A percentile compares a stretch with the other conserved stretches of the same genome.
phyloP scores from a whole-genome alignment of 2,888 invertebrate species.

The Chirona hameri region DNA sequence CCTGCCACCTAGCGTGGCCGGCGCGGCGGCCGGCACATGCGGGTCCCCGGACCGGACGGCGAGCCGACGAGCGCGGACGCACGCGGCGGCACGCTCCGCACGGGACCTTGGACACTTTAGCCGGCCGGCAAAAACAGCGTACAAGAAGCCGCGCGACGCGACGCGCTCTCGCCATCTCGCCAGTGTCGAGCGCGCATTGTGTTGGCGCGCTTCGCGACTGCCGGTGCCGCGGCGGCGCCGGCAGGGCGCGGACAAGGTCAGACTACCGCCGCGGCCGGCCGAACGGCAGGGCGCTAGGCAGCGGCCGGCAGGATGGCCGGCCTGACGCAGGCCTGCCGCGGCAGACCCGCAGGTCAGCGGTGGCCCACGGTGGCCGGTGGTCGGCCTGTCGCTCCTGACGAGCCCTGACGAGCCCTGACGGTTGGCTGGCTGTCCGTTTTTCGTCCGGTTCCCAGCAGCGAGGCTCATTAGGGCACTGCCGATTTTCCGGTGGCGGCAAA shows the following conservation, averaged over 20 bases:
- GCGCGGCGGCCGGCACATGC: not conserved
- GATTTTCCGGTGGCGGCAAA: constrained; percentile 22
- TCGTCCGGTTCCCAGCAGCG: constrained; percentile 2
- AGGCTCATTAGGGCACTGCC: not conserved
- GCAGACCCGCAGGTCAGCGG: not conserved
- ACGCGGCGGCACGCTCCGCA: constrained; percentile 6
- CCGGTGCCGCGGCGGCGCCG: not conserved
- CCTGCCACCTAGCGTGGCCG: no score
- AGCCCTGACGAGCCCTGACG: not conserved
- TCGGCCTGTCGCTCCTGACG: no score
- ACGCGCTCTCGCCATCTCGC: not conserved
- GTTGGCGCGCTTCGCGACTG: not conserved
- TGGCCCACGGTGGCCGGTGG: not conserved
- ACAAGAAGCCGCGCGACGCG: constrained; percentile 3
- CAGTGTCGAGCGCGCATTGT: not conserved
- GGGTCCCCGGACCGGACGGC: not conserved
- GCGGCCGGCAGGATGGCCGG: not conserved
- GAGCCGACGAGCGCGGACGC: no score
- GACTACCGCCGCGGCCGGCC: not conserved
- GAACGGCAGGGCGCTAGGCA: not conserved
- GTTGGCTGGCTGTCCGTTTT: not conserved
- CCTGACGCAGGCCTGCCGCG: not conserved
- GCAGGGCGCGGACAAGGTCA: not conserved
- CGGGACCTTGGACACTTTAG: constrained; percentile 24
- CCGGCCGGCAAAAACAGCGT: not conserved